Evolutionary conservation across 2,113 vertebrate species (phyloP).

Genomic region (Corythornis vintsioides): DNA sequence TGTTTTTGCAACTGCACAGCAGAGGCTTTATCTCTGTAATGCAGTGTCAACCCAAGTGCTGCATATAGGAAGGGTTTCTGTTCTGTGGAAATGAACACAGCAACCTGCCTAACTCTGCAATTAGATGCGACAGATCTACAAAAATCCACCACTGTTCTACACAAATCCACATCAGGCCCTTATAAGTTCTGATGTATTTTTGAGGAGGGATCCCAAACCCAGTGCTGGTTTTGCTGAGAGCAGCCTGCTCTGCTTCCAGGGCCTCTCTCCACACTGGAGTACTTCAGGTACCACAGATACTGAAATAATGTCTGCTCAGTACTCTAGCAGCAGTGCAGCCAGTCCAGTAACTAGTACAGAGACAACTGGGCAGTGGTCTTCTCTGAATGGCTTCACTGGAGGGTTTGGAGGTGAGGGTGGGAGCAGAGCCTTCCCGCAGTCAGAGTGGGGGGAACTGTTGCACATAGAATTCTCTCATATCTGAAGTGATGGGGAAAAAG

Average conservation of each 20-base stretch:
- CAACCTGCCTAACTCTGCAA: neutral
- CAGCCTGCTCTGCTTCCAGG: neutral
- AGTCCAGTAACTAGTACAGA: neutral
- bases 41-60: slow-evolving; percentile 9
- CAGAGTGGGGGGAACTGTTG: rapidly evolving
- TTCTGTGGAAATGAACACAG: neutral
- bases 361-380: neutral
- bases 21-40: slow-evolving; percentile 5
- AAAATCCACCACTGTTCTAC: neutral
- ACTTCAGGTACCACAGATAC: neutral
- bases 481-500: neutral
- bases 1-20: slow-evolving; percentile 15
- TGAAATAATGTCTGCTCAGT: neutral
- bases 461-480: neutral
- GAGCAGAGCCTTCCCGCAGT: neutral
- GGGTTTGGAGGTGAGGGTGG: neutral
- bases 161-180: neutral
- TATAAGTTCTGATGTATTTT: neutral
- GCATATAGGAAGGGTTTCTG: neutral
- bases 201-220: neutral
- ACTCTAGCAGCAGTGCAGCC: neutral
- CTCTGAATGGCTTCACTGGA: neutral
- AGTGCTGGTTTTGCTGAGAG: neutral
- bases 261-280: neutral
- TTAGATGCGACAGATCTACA: neutral